Evolutionary conservation across 2,888 invertebrate genomes (phyloP), one percentile per base, ranked within the genome.

Genomic region (Lymantria monacha): DNA sequence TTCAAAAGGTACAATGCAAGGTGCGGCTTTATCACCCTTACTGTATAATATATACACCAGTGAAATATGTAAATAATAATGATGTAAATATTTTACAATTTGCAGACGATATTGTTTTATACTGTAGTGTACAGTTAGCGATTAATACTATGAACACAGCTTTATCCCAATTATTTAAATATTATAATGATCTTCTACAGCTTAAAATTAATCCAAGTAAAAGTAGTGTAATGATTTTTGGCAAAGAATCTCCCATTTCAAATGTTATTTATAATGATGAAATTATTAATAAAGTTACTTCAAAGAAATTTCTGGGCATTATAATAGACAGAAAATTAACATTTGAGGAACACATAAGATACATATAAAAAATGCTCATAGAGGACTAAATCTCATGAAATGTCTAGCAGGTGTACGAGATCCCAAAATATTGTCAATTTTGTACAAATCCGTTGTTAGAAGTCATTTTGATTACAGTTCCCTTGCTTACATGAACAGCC

Each of bases 391-490:
- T 42, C 37, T 59, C 30, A 14, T 59, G 9, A 52, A 44, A 50
- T 55, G 48, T 47, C 37, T 60, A 15, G 54, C 54, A 12, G 59
- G 53, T 38, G 47, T 51, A 0, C 42, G 36, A n/a, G n/a, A n/a
- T n/a, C n/a, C n/a, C n/a, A n/a, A n/a, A n/a, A n/a, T n/a, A n/a
- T n/a, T n/a, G n/a, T n/a, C n/a, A n/a, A n/a, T n/a, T n/a, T n/a
- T n/a, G n/a, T n/a, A n/a, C n/a, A n/a, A n/a, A n/a, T n/a, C n/a
- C n/a, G n/a, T n/a, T n/a, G n/a, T n/a, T n/a, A n/a, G n/a, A n/a
- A n/a, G n/a, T n/a, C n/a, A n/a, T n/a, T n/a, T n/a, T n/a, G n/a
- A n/a, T n/a, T n/a, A n/a, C n/a, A n/a, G n/a, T n/a, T n/a, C n/a
- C n/a, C n/a, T n/a, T n/a, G n/a, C n/a, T n/a, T n/a, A n/a, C n/a